phyloP scores from a whole-genome alignment of 2,113 vertebrate species.

The Lepisosteus osseus region DNA sequence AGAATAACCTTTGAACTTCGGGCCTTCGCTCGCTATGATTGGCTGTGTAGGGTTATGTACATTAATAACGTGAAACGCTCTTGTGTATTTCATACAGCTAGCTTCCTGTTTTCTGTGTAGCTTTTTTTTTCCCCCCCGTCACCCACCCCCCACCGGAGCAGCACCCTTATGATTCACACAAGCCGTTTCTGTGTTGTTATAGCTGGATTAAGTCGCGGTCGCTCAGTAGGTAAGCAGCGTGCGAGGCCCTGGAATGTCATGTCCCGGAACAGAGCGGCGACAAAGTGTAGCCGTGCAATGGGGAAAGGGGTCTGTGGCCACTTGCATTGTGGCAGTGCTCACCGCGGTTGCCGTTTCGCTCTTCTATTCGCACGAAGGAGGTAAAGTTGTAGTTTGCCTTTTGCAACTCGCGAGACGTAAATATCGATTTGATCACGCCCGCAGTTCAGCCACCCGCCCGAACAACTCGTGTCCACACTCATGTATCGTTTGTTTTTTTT shows the following conservation, averaged over 20 bases:
- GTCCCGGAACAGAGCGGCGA: constrained; percentile 28
- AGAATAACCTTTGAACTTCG: constrained; percentile 7
- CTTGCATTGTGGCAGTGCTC: constrained; percentile 42
- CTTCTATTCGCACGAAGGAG: constrained; percentile 56
- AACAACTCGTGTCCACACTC: too few relatives aligned
- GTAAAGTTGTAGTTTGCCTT: constrained; percentile 42
- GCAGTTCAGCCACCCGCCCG: too few relatives aligned
- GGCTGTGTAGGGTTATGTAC: background rate
- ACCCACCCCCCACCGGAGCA: background rate
- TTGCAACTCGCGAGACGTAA: too few relatives aligned
- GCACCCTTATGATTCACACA: constrained; percentile 14
- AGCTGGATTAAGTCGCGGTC: constrained; percentile 34
- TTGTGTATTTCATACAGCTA: background rate
- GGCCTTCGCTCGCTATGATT: background rate
- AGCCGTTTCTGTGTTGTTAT: constrained; percentile 31
- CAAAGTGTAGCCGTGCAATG: constrained; percentile 32
- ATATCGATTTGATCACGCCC: too few relatives aligned
- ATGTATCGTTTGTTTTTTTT: too few relatives aligned
- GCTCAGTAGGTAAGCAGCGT: constrained; percentile 51
- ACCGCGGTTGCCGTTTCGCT: constrained; percentile 46
- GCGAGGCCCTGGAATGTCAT: constrained; percentile 4
- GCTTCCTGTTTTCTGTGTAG: constrained; percentile 30
- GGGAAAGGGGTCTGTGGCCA: constrained; percentile 39
- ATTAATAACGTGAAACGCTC: too few relatives aligned
- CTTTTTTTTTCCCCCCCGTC: background rate